phyloP scores from a whole-genome alignment of 2,797 vertebrate species.

The Halcyon leucocephala region DNA sequence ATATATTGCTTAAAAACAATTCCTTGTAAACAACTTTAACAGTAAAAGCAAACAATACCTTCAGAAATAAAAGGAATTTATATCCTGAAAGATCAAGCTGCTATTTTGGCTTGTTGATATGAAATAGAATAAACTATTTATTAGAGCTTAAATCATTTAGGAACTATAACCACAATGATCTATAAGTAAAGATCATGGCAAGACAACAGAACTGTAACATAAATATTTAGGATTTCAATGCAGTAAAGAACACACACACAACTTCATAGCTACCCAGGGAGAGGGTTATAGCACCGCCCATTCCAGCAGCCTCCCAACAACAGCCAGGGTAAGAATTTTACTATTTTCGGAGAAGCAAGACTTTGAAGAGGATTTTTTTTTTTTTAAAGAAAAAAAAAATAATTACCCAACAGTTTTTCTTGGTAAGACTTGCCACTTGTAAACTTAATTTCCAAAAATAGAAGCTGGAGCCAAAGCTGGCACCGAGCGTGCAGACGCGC shows the following conservation, averaged over 20 bases:
- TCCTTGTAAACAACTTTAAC: constrained; percentile 29
- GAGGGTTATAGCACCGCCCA: background rate
- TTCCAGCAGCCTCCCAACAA: background rate
- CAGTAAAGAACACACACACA: background rate
- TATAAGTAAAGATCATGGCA: background rate
- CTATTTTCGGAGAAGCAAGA: background rate
- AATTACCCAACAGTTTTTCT: background rate
- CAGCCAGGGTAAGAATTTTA: background rate
- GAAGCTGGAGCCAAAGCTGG: background rate
- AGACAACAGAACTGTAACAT: background rate
- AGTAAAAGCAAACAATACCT: constrained; percentile 31
- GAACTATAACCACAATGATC: constrained; percentile 19
- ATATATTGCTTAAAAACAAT: constrained; percentile 9
- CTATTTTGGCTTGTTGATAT: background rate
- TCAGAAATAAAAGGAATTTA: constrained; percentile 21
- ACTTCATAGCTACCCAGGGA: background rate
- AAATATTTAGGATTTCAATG: constrained; percentile 13
- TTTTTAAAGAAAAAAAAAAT: background rate
- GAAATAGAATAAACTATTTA: background rate
- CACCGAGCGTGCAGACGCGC: accelerated
- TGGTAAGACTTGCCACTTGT: background rate
- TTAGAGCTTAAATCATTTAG: constrained; percentile 2
- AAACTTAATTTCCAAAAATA: background rate
- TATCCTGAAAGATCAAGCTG: background rate
- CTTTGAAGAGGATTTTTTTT: background rate